Evolutionary conservation across 2,797 vertebrate genomes (phyloP).

Genomic region (Tapera naevia): DNA sequence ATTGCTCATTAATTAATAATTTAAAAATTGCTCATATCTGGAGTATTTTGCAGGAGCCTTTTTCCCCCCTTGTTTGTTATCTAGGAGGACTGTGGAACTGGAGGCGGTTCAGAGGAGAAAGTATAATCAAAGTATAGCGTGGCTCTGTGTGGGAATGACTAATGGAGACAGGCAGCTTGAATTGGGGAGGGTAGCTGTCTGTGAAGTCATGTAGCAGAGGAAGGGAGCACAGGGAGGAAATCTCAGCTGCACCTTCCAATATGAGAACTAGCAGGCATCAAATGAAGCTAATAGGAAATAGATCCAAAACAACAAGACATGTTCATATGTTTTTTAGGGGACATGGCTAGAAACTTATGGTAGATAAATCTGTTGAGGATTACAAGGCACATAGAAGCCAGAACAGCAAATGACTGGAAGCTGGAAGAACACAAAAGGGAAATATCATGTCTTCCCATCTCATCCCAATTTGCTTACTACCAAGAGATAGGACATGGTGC

Average conservation of each 20-base stretch:
- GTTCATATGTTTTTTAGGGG: background rate
- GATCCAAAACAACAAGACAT: background rate
- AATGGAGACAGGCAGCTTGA: fast-evolving
- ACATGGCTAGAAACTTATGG: background rate
- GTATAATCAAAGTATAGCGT: background rate
- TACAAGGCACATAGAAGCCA: background rate
- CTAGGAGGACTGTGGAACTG: background rate
- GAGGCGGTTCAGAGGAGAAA: background rate
- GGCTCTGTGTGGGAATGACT: background rate
- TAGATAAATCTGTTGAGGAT: background rate
- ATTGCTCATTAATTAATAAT: background rate
- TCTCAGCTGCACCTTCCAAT: background rate
- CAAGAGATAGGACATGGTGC: background rate
- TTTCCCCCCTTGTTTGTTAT: background rate
- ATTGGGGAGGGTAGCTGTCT: too few species aligned
- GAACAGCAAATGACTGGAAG: background rate
- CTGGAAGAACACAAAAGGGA: background rate
- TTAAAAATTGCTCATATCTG: background rate
- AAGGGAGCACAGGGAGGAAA: fast-evolving
- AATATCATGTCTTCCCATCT: background rate
- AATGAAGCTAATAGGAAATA: background rate
- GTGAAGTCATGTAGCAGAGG: background rate
- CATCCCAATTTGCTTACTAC: background rate
- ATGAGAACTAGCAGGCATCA: background rate
- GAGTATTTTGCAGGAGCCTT: background rate